Base-by-base conservation (phyloP, 1,140 invertebrate species). In the Brachionus asplanchnoidis region DNA sequence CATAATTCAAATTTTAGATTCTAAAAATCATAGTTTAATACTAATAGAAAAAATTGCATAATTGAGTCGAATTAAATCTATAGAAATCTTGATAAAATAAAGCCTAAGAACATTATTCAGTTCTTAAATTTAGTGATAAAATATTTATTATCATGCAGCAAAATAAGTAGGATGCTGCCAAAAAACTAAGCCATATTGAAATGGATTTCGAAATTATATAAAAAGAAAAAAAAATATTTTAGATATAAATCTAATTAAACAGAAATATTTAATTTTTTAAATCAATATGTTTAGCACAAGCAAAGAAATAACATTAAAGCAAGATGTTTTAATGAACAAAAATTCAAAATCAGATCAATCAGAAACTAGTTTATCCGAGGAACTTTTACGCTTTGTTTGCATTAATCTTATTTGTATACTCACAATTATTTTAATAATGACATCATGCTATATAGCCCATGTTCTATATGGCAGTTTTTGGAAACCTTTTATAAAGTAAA, bases 401-500 rank as follows among this genome's bases (percentile, higher is more conserved):
- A 77, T 77, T 3, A 77, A 77, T 53, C n/a, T 77, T 12, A 50
- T 77, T 14, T 46, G 42, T 28, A 26, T 77, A 11, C 6, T 77
- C 9, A 77, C 42, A 77, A 77, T 77, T 26, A 50, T 77, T 14
- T 26, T 77, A 50, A 23, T 77, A 53, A 46, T 77, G 42, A 77
- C 73, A 36, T 26, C 44, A 26, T 77, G 73, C 46, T 77, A 77
- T 77, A 26, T 77, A 26, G 40, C 44, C 17, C 73, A 77, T 77
- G 73, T 77, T 23, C 1, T 77, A 26, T 77, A 77, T 50, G 46
- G 20, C 0, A 26, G 17, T 12, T 0, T 50, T 20, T 50, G 40
- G 44, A 77, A 77, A 1, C 73, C 73, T 26, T 77, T 20, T 46
- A 53, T 77, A 3, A 50, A 26, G 73, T 77, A 50, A 77, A 36